Percentiles rank a stretch among this genome's conserved stretches.
Conservation (phyloP, 2,888 invertebrate genomes). For the Octonoba sinensis region DNA sequence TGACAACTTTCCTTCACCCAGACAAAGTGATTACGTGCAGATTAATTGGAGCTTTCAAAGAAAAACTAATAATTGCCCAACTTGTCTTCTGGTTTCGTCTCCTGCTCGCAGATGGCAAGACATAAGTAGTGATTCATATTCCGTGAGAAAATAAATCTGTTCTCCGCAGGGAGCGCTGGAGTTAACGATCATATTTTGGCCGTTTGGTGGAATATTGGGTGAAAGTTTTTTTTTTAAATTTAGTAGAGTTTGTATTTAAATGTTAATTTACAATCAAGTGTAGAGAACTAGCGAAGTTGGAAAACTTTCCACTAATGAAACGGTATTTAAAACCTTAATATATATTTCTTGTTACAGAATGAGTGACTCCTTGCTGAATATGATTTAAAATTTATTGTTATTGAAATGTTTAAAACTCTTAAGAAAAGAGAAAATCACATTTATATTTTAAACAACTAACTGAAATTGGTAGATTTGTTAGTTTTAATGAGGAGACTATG, state of each 20-base stretch:
- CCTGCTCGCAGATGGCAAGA: constrained; percentile 10
- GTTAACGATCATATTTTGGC: constrained; percentile 34
- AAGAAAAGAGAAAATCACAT: too few relatives aligned
- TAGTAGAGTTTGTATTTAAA: background rate
- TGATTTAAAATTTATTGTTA: too few relatives aligned
- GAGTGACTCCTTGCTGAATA: too few relatives aligned
- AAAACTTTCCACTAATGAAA: too few relatives aligned
- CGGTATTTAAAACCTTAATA: too few relatives aligned
- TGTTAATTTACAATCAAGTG: background rate
- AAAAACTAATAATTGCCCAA: constrained; percentile 44
- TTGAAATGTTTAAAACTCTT: too few relatives aligned
- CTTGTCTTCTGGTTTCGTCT: constrained; percentile 16
- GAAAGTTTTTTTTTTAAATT: background rate
- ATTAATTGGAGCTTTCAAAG: constrained; percentile 41
- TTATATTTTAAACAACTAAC: too few relatives aligned
- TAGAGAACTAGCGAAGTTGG: too few relatives aligned
- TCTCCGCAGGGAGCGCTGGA: background rate
- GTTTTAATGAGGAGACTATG: too few relatives aligned
- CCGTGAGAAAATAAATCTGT: constrained; percentile 19
- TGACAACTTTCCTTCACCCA: constrained; percentile 8
- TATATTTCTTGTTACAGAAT: too few relatives aligned
- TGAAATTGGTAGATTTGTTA: too few relatives aligned
- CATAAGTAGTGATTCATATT: constrained; percentile 41
- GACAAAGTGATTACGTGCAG: constrained; percentile 37
- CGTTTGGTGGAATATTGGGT: background rate